Conservation (phyloP, 2,888 invertebrate species). For the Ophion costatus region DNA sequence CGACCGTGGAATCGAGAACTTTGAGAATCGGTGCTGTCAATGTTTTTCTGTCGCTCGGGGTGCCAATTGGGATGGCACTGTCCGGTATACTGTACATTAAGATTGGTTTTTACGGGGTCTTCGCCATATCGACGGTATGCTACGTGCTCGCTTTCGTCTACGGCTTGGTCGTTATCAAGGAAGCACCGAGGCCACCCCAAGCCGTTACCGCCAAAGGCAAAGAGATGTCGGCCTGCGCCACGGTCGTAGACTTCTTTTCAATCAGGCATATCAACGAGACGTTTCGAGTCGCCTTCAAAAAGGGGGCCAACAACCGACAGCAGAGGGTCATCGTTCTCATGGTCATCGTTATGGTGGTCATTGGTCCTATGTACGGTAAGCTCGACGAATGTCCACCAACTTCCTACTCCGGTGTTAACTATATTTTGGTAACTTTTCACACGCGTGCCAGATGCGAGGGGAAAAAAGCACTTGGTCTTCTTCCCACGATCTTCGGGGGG, state of each 20-base stretch:
- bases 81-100: conserved; percentile 92
- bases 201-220: conserved; percentile 81
- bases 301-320: conserved; percentile 90
- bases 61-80: conserved; percentile 94
- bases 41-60: conserved; percentile 94
- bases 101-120: conserved; percentile 93
- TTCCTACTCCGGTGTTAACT: neutral
- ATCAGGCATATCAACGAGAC: conserved; percentile 91
- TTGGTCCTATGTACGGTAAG: conserved; percentile 94
- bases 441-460: neutral
- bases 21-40: conserved; percentile 94
- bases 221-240: conserved; percentile 84
- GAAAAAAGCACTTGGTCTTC: neutral
- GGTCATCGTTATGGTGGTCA: conserved; percentile 92
- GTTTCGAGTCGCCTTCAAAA: conserved; percentile 91
- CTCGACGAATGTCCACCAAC: conserved; percentile 41
- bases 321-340: conserved; percentile 91
- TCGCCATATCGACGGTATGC: conserved; percentile 90
- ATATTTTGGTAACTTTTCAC: neutral
- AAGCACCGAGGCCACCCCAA: conserved; percentile 84
- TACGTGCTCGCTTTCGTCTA: conserved; percentile 91
- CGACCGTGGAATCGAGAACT: conserved; percentile 92
- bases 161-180: conserved; percentile 89
- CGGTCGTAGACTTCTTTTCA: conserved; percentile 90
- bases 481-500: too few species aligned